Evolutionary conservation across 2,888 invertebrate genomes (phyloP), one percentile per base, ranked within the genome.

Genomic region (Boloria selene): DNA sequence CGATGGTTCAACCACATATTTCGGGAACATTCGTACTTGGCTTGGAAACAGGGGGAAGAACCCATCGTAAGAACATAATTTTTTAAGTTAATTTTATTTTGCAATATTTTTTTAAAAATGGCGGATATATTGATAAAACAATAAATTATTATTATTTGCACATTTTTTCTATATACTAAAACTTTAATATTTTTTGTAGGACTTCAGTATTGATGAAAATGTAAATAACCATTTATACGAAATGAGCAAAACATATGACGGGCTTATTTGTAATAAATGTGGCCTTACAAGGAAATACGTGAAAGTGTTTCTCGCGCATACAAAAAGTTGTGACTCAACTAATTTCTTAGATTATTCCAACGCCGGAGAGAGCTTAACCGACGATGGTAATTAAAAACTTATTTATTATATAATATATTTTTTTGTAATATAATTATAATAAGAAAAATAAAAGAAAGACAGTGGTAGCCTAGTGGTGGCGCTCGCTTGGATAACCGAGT

Each of bases 31-130:
- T 75, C 80, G 31, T 87, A 87, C 70, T 56, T 86, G 44, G 87
- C 86, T 0, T 86, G 86, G 84, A 77, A 72, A 71, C 73, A 73
- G 13, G 87, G 82, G 4, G 90, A 93, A 61, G 69, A 77, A 49
- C 88, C 93, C 53, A 77, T 94, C 76, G 94, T 94, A 87, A 90
- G 84, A 79, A n/a, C 54, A 56, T 17, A n/a, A 16, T n/a, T 10
- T 13, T 63, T 49, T 55, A 17, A 18, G 10, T 38, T 38, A 1
- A 38, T 38, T 38, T 38, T 38, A 38, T 38, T 38, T 10, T 3
- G 31, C 10, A 38, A 38, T 38, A 38, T n/a, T n/a, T n/a, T n/a
- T n/a, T n/a, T n/a, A n/a, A n/a, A n/a, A n/a, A 22, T 22, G 22
- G 3, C 3, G 2, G 22, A 22, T 22, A 22, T 22, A 22, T 22